Evolutionary conservation across 1,140 invertebrate genomes (phyloP).

Genomic region (Leptinotarsa defecta): DNA sequence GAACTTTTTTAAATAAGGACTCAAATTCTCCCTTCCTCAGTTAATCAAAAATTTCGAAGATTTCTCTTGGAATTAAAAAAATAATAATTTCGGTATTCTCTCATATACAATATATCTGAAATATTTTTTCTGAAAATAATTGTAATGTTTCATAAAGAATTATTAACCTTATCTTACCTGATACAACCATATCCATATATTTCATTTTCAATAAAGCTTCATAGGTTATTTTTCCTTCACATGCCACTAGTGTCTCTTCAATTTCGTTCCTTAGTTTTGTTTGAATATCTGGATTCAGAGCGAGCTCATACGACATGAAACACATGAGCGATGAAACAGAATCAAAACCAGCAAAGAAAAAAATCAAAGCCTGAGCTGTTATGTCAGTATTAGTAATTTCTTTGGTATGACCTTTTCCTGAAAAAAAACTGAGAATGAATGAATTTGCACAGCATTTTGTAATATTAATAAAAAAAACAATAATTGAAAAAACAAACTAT

Average conservation of each 20-base stretch:
- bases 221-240: conserved; percentile 50
- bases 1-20: too few relatives aligned
- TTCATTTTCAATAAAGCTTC: conserved; percentile 54
- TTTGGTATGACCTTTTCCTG: background rate
- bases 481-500: too few relatives aligned
- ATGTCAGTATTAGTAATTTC: conserved; percentile 46
- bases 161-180: conserved; percentile 42
- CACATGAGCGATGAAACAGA: conserved; percentile 55
- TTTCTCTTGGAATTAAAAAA: conserved; percentile 63
- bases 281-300: conserved; percentile 61
- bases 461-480: too few relatives aligned
- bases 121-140: background rate
- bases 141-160: background rate
- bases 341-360: conserved; percentile 58
- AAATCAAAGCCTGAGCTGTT: conserved; percentile 55
- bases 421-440: background rate
- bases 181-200: conserved; percentile 60
- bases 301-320: conserved; percentile 58
- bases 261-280: conserved; percentile 56
- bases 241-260: conserved; percentile 29
- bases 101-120: background rate
- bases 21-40: too few relatives aligned
- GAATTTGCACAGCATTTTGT: too few relatives aligned
- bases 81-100: conserved; percentile 3
- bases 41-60: conserved; percentile 42